phyloP scores from a whole-genome alignment of 2,113 vertebrate species.

The Chionomys nivalis region DNA sequence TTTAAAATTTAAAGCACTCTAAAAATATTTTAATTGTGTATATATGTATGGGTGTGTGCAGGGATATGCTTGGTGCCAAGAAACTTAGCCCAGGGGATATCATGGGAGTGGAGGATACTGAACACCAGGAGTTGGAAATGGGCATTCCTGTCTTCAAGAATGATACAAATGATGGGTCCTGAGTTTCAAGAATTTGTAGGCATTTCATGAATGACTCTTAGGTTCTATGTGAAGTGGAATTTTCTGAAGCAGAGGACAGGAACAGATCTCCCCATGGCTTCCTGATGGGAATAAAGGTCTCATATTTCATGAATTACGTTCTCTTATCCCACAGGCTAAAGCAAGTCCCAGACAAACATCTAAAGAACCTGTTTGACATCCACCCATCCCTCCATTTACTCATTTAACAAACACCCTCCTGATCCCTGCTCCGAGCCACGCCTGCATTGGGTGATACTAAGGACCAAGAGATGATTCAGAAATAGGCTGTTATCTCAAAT shows the following conservation, averaged over 20 bases:
- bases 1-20: neutral
- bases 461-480: constrained; percentile 49
- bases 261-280: neutral
- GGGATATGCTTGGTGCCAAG: neutral
- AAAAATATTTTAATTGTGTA: neutral
- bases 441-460: neutral
- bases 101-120: neutral
- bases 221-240: neutral
- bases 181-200: neutral
- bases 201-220: neutral
- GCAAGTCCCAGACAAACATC: neutral
- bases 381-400: neutral
- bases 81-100: neutral
- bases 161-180: neutral
- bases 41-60: neutral
- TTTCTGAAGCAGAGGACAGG: neutral
- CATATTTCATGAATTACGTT: neutral
- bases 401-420: neutral
- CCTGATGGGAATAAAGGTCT: neutral
- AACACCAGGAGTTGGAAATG: neutral
- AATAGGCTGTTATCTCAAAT: neutral
- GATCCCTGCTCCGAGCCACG: neutral
- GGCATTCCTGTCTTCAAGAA: neutral
- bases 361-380: neutral
- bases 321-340: neutral